A percentile compares a stretch with the other conserved stretches of the same genome.
phyloP scores from a whole-genome alignment of 2,797 vertebrate genomes.

The Phataginus tricuspis region DNA sequence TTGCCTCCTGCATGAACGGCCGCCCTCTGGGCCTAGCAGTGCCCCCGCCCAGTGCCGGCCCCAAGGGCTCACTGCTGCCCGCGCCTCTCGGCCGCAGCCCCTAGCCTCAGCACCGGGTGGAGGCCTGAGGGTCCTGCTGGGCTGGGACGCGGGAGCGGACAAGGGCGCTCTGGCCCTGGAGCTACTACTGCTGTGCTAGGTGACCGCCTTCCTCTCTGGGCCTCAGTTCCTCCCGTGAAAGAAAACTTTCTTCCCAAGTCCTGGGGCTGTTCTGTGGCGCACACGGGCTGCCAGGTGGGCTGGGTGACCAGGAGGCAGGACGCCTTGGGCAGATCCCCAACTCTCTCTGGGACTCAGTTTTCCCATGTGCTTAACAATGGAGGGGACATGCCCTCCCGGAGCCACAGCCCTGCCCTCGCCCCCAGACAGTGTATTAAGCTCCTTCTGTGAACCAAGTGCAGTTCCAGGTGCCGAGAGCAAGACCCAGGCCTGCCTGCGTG shows the following conservation, averaged over 20 bases:
- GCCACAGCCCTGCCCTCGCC: accelerated
- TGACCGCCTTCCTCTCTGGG: background rate
- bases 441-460: accelerated
- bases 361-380: background rate
- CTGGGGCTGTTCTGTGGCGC: background rate
- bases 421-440: background rate
- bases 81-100: background rate
- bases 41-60: background rate
- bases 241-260: background rate
- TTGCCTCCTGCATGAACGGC: background rate
- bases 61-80: background rate
- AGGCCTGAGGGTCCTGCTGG: background rate
- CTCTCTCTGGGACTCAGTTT: background rate
- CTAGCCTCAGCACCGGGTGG: background rate
- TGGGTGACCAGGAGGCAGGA: background rate
- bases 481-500: accelerated
- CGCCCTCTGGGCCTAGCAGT: accelerated
- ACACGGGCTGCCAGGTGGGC: accelerated
- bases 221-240: background rate
- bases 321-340: background rate
- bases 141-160: background rate
- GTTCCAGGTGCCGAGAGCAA: background rate
- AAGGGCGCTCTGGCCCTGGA: background rate
- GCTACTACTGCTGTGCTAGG: accelerated
- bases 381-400: background rate